phyloP scores from a whole-genome alignment of 2,888 invertebrate genomes.

The Yponomeuta plumbellus region DNA sequence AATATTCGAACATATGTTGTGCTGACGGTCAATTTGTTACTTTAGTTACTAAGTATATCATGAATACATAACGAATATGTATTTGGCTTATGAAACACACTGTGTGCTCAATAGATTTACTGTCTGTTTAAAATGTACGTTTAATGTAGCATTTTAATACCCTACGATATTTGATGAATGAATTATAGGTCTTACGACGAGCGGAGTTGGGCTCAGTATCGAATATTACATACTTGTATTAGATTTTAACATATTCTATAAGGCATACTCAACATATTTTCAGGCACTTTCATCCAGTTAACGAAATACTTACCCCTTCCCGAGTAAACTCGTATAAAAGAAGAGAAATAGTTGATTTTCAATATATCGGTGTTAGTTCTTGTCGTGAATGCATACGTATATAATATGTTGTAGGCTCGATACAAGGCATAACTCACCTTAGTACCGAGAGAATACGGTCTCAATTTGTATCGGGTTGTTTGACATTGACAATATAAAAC shows the following conservation, averaged over 20 bases:
- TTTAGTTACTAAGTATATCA: constrained; percentile 25
- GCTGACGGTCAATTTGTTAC: constrained; percentile 48
- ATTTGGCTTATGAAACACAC: constrained; percentile 41
- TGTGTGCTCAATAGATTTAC: constrained; percentile 43
- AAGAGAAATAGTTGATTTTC: constrained; percentile 20
- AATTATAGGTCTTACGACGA: not conserved
- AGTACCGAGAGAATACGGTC: not conserved
- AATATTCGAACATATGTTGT: constrained; percentile 40
- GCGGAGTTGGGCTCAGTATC: not conserved
- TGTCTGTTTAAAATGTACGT: not conserved
- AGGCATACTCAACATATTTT: not conserved
- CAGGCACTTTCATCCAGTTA: not conserved
- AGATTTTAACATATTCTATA: not conserved
- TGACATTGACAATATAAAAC: constrained; percentile 58
- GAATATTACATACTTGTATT: not conserved
- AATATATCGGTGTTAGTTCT: constrained; percentile 19
- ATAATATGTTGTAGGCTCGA: constrained; percentile 4
- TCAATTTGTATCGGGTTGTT: constrained; percentile 32
- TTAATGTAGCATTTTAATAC: constrained; percentile 33
- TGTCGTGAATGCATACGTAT: not conserved
- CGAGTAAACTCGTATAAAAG: not conserved
- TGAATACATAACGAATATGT: constrained; percentile 3
- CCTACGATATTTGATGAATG: not conserved
- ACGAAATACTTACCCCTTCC: not conserved
- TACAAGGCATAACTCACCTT: not conserved